Evolutionary conservation across 2,797 vertebrate species (phyloP).

Genomic region (Ficedula albicollis): DNA sequence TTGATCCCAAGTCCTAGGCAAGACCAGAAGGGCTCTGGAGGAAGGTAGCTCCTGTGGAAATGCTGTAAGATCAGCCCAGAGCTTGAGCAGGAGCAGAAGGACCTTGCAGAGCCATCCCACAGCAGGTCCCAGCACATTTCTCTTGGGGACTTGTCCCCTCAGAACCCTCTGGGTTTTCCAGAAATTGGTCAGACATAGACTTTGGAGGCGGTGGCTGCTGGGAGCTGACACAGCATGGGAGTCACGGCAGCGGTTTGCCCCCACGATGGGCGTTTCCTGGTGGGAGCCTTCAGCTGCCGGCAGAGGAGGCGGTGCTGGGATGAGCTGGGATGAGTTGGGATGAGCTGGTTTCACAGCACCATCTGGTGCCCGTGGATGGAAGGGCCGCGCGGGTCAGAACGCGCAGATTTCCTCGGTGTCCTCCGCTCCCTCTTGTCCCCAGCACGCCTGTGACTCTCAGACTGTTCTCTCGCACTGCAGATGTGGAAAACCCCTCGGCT

Average conservation of each 20-base stretch:
- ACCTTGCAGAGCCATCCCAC: background rate
- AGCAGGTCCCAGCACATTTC: background rate
- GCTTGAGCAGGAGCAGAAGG: background rate
- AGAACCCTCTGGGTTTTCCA: background rate
- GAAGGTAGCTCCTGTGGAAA: background rate
- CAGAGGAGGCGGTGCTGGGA: background rate
- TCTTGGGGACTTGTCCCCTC: rapidly evolving
- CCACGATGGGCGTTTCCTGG: background rate
- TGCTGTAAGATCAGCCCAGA: background rate
- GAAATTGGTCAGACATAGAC: background rate
- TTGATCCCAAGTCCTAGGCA: background rate
- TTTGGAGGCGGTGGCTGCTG: background rate
- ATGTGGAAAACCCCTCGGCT: background rate
- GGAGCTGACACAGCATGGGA: background rate
- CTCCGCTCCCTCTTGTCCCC: no score
- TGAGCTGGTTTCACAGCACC: slow-evolving; percentile 5
- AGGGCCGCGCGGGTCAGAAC: background rate
- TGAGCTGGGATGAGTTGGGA: background rate
- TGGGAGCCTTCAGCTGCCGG: background rate
- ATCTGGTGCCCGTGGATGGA: background rate
- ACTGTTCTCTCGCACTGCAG: background rate
- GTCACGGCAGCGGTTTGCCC: background rate
- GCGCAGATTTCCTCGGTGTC: background rate
- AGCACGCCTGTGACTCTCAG: background rate
- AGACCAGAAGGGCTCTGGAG: background rate